Evolutionary conservation across 2,888 invertebrate species (phyloP), one percentile per base, ranked within the genome.

Genomic region (Anagyrus pseudococci): DNA sequence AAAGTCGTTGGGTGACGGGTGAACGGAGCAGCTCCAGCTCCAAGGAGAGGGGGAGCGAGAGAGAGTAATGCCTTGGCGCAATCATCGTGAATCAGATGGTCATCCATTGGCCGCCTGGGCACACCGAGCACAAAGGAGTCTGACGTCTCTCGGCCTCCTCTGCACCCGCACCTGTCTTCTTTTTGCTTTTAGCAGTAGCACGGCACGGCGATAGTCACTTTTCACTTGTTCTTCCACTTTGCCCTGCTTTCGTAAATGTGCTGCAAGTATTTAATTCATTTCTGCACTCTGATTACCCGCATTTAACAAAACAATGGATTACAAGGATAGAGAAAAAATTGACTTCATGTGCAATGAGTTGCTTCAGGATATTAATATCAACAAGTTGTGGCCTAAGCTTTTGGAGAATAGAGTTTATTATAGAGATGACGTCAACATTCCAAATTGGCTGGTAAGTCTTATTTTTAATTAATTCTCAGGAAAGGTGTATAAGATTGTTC

Each of bases 331-430:
- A 17, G 61, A 71, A 3, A 70, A 49, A 47, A 70, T 79, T 37
- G 74, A 77, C 55, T 23, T 25, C 2, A 71, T 61, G 23, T 73
- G 72, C 29, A 67, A 75, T n/a, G 15, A 55, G 1, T 44, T 78
- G 22, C 70, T 29, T 55, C 70, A 2, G 59, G 49, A 70, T 73
- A 49, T 67, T 2, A 62, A 78, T 44, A 70, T 78, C 29, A 8
- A 20, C 1, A 67, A 19, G 2, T 63, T 80, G 4, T 74, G 75
- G 72, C 79, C 79, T 13, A 72, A 70, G 63, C 67, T 80, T 22
- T n/a, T 80, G 2, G 68, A 74, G n/a, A 70, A 76, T 46, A 56
- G 70, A 43, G 68, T 80, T 48, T 80, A 71, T 58, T 73, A 77
- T 60, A 58, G 59, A 19, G 75, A 78, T 54, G 79, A 79, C 37